phyloP scores from a whole-genome alignment of 2,797 vertebrate genomes.

The Gephyroberyx darwinii region DNA sequence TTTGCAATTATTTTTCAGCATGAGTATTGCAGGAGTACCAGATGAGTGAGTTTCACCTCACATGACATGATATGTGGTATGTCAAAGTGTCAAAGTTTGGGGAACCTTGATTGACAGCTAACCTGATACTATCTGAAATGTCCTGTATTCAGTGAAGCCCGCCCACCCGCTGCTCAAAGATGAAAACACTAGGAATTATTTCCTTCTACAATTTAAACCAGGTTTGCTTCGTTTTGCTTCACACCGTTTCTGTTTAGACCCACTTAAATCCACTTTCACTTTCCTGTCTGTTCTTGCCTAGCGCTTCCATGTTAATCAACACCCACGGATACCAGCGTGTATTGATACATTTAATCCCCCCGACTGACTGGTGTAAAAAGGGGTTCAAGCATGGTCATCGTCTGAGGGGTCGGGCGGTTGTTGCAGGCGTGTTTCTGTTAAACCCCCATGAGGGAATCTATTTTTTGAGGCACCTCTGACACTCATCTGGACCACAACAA shows the following conservation, averaged over 20 bases:
- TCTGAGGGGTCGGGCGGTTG: conserved; percentile 53
- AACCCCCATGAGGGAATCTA: conserved; percentile 70
- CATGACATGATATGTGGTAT: background rate
- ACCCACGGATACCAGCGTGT: conserved; percentile 2
- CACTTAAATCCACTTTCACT: conserved; percentile 1
- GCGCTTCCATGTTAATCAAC: background rate
- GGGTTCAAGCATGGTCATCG: conserved; percentile 39
- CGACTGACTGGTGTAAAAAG: conserved; percentile 22
- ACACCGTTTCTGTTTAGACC: background rate
- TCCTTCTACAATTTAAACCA: no score
- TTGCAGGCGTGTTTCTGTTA: conserved; percentile 68
- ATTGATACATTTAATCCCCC: conserved; percentile 62
- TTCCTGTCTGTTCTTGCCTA: background rate
- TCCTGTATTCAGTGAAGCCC: background rate
- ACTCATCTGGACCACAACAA: conserved; percentile 76
- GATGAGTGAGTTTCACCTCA: background rate
- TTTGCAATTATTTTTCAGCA: background rate
- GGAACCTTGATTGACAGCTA: background rate
- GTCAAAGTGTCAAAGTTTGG: no score
- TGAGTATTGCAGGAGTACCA: background rate
- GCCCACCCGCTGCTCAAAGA: conserved; percentile 10
- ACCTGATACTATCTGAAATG: background rate
- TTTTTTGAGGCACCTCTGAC: conserved; percentile 72
- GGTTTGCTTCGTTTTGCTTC: no score
- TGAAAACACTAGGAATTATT: background rate